Conservation (phyloP, 2,113 vertebrate genomes). For the Grantiella picta region DNA sequence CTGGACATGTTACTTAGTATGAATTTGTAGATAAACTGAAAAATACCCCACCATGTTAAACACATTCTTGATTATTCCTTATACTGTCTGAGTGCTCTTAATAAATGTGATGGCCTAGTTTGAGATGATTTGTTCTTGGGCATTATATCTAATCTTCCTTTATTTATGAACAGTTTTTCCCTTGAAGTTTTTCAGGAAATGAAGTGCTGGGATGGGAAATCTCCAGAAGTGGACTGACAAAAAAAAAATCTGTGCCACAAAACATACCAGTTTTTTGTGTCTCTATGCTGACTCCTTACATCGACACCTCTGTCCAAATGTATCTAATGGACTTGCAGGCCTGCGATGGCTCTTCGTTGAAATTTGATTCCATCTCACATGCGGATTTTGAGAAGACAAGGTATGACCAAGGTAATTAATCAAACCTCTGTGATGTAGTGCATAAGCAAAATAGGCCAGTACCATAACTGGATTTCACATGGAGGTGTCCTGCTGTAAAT, state of each 20-base stretch:
- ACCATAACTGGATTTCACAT: not conserved
- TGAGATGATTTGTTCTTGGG: not conserved
- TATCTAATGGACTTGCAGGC: not conserved
- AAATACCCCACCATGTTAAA: not conserved
- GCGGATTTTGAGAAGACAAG: not conserved
- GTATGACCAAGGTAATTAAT: not conserved
- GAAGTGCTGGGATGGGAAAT: not conserved
- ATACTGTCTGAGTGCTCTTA: not conserved
- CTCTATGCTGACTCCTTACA: not conserved
- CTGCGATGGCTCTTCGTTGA: not conserved
- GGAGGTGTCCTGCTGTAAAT: not conserved
- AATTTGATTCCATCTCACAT: not conserved
- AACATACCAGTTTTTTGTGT: not conserved
- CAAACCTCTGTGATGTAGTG: not conserved
- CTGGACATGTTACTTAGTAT: not conserved
- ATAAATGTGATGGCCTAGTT: not conserved
- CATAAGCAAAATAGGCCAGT: not conserved
- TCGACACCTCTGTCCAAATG: not conserved
- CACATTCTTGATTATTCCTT: not conserved
- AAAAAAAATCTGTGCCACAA: not conserved
- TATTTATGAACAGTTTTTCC: not conserved
- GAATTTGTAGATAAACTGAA: not conserved
- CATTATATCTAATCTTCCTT: not conserved
- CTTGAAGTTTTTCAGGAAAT: not conserved
- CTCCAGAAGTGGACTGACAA: not conserved